Percentiles rank a stretch among this genome's conserved stretches.
Conservation (phyloP, 1,140 invertebrate genomes). For the Saccostrea echinata region DNA sequence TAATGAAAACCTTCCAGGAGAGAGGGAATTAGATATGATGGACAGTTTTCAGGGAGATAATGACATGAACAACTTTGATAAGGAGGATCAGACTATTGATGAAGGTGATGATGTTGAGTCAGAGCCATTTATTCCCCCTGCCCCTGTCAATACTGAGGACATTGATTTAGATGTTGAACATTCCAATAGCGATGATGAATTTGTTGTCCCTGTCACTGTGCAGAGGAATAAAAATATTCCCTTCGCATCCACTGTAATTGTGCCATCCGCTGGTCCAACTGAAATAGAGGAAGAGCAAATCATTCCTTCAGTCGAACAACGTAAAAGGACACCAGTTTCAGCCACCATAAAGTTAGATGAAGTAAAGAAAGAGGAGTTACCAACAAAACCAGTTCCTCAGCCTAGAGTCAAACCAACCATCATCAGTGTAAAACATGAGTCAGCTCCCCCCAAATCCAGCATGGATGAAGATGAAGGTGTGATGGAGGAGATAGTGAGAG, state of each 20-base stretch:
- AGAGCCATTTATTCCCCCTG: conserved; percentile 31
- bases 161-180: not conserved
- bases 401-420: conserved; percentile 9
- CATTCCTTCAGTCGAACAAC: not conserved
- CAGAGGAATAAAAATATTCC: not conserved
- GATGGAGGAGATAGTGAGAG: conserved; percentile 48
- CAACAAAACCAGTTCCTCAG: conserved; percentile 29
- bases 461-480: conserved; percentile 18
- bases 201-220: conserved; percentile 36
- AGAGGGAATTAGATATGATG: not conserved
- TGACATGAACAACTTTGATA: not conserved
- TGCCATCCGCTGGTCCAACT: not conserved
- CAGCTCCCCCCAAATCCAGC: not conserved
- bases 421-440: not conserved
- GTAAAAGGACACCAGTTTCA: not conserved
- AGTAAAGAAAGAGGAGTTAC: not conserved
- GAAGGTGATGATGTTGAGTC: not conserved
- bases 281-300: conserved; percentile 30
- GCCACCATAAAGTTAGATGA: conserved; percentile 1
- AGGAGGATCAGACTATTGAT: not conserved
- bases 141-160: conserved; percentile 8
- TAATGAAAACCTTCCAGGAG: conserved; percentile 38
- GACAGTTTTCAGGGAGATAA: conserved; percentile 17
- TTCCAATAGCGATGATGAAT: conserved; percentile 15
- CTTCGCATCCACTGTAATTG: conserved; percentile 3